Base-by-base conservation (phyloP, 2,797 vertebrate genomes). In the Crenuchus spilurus region DNA sequence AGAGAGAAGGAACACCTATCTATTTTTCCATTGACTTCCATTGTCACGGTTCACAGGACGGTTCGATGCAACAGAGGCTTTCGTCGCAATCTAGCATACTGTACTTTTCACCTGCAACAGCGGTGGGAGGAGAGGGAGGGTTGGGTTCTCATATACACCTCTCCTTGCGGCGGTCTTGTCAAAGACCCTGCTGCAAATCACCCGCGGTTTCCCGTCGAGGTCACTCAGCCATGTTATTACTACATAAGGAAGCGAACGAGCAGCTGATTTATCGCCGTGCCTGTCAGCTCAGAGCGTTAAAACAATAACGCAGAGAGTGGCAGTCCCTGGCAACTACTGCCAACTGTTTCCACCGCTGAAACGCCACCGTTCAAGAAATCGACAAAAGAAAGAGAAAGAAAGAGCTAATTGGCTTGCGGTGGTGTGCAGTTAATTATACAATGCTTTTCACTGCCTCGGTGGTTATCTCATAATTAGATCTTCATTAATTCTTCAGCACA, bases 201-300 rank as follows among this genome's bases (percentile, higher is more conserved):
- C 9, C 74, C 48, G 54, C 31, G 49, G 49, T 66, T 84, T 82
- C 77, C 63, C 70, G 49, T 66, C 58, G 73, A 75, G 66, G 76
- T 89, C 88, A 90, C 86, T 54, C 83, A 85, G 89, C 82, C 85
- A 84, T 87, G 88, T 88, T 89, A 91, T 91, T 90, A 90, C 85
- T 87, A 80, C 54, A 70, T 77, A 86, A 84, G 84, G 83, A 70
- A 84, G 82, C 13, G 80, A 84, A 87, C 78, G 84, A 91, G 90
- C 85, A 78, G 84, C 80, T 91, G 88, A 91, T 91, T 90, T 88
- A 91, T 89, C 81, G 76, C 14, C 37, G 1, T 18, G 74, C 74
- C 86, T 85, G 85, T 86, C 88, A 72, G 52, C 63, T 77, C 42
- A 69, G 35, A 39, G 18, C 33, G 44, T 61, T 60, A 75, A 75